phyloP scores from a whole-genome alignment of 2,113 vertebrate genomes.

The Megalops atlanticus region DNA sequence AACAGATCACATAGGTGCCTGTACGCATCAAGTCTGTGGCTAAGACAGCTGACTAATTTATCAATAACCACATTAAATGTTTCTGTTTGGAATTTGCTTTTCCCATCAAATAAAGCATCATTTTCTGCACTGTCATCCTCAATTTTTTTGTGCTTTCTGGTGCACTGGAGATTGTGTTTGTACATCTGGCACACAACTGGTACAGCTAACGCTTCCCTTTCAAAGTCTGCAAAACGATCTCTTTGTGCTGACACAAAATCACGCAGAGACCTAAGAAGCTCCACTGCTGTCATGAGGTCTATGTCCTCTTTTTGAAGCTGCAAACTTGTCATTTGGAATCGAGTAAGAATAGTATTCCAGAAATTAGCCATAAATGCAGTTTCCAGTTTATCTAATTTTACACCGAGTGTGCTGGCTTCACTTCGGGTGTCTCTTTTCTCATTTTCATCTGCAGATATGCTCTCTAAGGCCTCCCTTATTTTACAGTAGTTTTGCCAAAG shows the following conservation, averaged over 20 bases:
- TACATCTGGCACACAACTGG: no score
- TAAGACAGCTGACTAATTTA: neutral
- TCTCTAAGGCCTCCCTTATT: conserved; percentile 2
- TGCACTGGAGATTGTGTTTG: neutral
- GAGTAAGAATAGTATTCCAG: conserved; percentile 4
- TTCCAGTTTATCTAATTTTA: neutral
- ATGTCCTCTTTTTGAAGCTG: conserved; percentile 9
- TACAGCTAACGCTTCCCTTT: no score
- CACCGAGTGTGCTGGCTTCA: neutral
- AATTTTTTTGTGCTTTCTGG: conserved; percentile 2
- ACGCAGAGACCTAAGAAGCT: neutral
- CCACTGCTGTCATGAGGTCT: neutral
- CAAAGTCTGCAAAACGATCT: neutral
- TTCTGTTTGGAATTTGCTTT: neutral
- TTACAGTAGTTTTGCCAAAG: neutral
- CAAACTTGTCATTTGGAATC: conserved; percentile 7
- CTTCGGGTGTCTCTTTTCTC: neutral
- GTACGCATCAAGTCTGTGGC: neutral
- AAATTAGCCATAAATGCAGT: conserved; percentile 15
- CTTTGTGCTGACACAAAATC: conserved; percentile 13
- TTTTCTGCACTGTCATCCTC: conserved; percentile 8
- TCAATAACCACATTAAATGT: conserved; percentile 13
- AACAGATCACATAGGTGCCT: neutral
- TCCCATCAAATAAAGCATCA: neutral
- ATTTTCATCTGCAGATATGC: neutral